Evolutionary conservation across 23 tunicate genomes (phyloP), one percentile per base, ranked within the genome.

Genomic region (Halocynthia aurantium): DNA sequence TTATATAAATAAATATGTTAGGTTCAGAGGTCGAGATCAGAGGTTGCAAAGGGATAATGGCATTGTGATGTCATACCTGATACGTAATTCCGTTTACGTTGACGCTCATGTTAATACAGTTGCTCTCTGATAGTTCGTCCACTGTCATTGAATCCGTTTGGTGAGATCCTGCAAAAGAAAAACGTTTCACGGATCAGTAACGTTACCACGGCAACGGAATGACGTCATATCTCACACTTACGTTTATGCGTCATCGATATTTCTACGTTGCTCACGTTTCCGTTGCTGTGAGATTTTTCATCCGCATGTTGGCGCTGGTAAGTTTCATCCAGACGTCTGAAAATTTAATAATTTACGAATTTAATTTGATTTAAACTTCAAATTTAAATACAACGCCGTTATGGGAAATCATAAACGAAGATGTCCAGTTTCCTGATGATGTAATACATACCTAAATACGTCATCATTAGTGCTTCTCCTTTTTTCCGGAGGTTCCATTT

Each of bases 21-120:
- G 2, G 15, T 58, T 13, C 63, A 58, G 17, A 58, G 17, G 63
- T n/a, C 17, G 15, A 13, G 15, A 5, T n/a, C 17, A 13, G 63
- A 58, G n/a, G 15, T 58, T 58, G 15, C 31, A 6, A 10, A 31
- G 44, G 70, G 0, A 49, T 65, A 15, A 60, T 15, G 64, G 64
- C 64, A 60, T 60, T 60, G 64, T 60, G 17, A 31, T 31, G 51
- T 17, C 61, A 51, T 65, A 88, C 95, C 95, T 88, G 84, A 78
- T 88, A 88, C 21, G 77, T 83, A 6, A 88, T 61, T 72, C 95
- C 95, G 64, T 88, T 88, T 8, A 88, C 95, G 50, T 88, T 81
- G 7, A 88, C 57, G 60, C 89, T 78, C 75, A 88, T 83, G 57
- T 83, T 82, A 52, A 88, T 88, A 6, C 89, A 86, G 58, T 88